phyloP scores from a whole-genome alignment of 2,113 vertebrate species.

The Tapirus terrestris region DNA sequence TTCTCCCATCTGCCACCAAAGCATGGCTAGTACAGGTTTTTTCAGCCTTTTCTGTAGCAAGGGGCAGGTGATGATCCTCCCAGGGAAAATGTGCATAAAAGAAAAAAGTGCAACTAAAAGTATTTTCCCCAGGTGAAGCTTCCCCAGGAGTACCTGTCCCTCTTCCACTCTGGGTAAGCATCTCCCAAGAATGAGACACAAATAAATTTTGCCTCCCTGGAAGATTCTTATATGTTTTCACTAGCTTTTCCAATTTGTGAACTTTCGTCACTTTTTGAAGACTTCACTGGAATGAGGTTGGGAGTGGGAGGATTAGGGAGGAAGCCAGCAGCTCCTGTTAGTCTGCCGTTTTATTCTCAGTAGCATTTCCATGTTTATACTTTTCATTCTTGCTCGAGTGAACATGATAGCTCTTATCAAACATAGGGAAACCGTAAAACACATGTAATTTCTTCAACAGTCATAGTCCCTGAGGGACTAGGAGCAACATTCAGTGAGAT shows the following conservation, averaged over 20 bases:
- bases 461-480: background rate
- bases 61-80: background rate
- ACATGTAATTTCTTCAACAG: background rate
- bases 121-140: background rate
- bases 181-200: background rate
- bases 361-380: background rate
- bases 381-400: conserved; percentile 37
- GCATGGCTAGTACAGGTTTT: background rate
- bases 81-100: background rate
- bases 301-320: background rate
- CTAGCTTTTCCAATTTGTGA: background rate
- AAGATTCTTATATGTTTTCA: background rate
- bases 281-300: background rate
- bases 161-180: background rate
- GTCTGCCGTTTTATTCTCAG: background rate
- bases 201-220: too few relatives aligned
- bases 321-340: background rate
- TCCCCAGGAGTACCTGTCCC: background rate
- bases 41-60: background rate
- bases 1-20: accelerated
- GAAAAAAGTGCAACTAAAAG: background rate
- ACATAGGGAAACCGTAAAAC: background rate
- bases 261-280: background rate
- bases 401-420: background rate
- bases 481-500: background rate